These are phyloP conservation scores for Cenopis cana DNA, from an alignment of 2,888 invertebrate genomes.

Conservation along the genomic window DNA sequence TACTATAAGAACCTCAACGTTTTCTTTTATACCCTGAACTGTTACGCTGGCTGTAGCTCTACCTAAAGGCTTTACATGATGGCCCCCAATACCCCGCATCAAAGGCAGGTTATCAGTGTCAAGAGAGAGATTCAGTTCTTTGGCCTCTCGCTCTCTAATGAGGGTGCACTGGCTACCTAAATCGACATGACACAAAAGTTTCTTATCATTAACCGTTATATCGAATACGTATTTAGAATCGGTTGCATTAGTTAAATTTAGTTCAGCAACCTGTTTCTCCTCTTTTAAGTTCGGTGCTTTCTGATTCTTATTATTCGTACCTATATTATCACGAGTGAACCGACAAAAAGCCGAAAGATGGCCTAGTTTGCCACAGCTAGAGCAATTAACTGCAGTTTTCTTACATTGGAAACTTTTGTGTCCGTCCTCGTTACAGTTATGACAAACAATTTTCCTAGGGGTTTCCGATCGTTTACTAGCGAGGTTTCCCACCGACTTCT, in stretches of 20 bases:
- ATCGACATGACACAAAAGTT: neutral
- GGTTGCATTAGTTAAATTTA: neutral
- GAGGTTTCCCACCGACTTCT: neutral
- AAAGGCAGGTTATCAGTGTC: neutral
- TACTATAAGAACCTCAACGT: neutral
- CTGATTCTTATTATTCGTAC: neutral
- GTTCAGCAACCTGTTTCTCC: neutral
- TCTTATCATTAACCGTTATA: neutral
- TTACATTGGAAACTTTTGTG: neutral
- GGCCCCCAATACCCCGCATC: neutral
- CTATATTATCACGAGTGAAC: neutral
- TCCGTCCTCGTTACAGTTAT: neutral
- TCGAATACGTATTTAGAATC: neutral
- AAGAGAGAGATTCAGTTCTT: neutral
- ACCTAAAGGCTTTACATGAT: neutral
- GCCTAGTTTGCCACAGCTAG: conserved; percentile 10
- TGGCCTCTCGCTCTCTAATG: neutral
- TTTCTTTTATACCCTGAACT: neutral
- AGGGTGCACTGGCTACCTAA: neutral
- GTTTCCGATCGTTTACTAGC: neutral
- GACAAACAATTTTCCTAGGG: neutral
- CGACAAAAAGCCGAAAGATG: conserved; percentile 2
- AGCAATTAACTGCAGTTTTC: neutral
- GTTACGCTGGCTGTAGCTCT: neutral
- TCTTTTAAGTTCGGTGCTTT: neutral